Evolutionary conservation across 1,140 invertebrate genomes (phyloP), one percentile per base, ranked within the genome.

Genomic region (Chymomyza costata): DNA sequence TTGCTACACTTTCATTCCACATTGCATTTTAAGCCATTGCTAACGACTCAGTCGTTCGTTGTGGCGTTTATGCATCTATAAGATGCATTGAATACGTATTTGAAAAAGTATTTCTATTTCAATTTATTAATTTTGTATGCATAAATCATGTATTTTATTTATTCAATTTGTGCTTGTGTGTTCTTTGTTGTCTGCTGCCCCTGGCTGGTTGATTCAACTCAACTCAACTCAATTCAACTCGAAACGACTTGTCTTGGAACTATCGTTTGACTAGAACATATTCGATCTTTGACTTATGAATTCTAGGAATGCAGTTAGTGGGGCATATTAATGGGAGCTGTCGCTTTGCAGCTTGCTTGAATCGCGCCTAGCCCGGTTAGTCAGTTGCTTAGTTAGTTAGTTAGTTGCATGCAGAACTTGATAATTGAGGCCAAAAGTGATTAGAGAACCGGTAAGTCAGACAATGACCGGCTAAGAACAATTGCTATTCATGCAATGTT

Each of bases 271-370:
- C 54, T 59, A 51, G 49, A 39, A 59, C 64, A 74, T 53, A 81
- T 81, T 80, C 73, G 73, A 80, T 80, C 73, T 80, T 80, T 80
- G 73, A 80, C 73, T 80, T 80, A 60, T 80, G 58, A 80, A 80
- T 80, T 80, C 73, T 80, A 74, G 73, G 73, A 80, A 80, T 80
- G 73, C 73, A 73, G 74, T 68, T 73, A 73, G 68, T 73, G 71
- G 65, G 56, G 57, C 66, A 70, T 80, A 67, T 78, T 78, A 78
- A 78, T 78, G 73, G 62, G 71, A 45, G 52, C 55, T 76, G 65
- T 51, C 51, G 52, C 65, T 16, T 14, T n/a, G n/a, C n/a, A n/a
- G n/a, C n/a, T n/a, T n/a, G n/a, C n/a, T n/a, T n/a, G n/a, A n/a
- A n/a, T n/a, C n/a, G n/a, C n/a, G n/a, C n/a, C n/a, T 21, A 19